phyloP scores from a whole-genome alignment of 2,797 vertebrate species.

The Phataginus tricuspis region DNA sequence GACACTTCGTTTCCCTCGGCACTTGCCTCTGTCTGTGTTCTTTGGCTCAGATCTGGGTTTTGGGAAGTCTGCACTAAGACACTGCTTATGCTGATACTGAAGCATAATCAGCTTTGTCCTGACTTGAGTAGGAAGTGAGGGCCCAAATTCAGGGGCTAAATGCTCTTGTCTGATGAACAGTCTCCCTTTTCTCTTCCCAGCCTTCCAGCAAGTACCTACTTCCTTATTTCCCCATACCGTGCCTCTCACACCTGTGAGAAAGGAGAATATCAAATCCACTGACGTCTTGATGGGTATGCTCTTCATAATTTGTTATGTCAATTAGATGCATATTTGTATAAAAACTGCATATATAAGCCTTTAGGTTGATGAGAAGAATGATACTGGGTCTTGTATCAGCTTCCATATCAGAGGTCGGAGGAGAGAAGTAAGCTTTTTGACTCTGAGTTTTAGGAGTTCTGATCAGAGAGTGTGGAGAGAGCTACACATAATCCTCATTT shows the following conservation, averaged over 20 bases:
- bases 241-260: neutral
- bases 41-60: neutral
- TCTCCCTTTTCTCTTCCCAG: neutral
- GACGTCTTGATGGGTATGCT: neutral
- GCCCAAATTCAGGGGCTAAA: neutral
- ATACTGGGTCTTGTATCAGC: neutral
- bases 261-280: neutral
- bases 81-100: neutral
- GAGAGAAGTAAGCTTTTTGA: neutral
- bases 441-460: neutral
- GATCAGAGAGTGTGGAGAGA: neutral
- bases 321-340: neutral
- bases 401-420: neutral
- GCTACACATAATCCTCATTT: neutral
- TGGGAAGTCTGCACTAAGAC: neutral
- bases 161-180: neutral
- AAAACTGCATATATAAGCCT: neutral
- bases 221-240: neutral
- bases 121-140: neutral
- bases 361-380: neutral
- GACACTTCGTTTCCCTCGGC: neutral
- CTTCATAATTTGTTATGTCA: neutral
- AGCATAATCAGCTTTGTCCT: neutral
- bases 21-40: neutral
- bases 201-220: neutral